Evolutionary conservation across 2,888 invertebrate species (phyloP).

Genomic region (Harpalus rubripes): DNA sequence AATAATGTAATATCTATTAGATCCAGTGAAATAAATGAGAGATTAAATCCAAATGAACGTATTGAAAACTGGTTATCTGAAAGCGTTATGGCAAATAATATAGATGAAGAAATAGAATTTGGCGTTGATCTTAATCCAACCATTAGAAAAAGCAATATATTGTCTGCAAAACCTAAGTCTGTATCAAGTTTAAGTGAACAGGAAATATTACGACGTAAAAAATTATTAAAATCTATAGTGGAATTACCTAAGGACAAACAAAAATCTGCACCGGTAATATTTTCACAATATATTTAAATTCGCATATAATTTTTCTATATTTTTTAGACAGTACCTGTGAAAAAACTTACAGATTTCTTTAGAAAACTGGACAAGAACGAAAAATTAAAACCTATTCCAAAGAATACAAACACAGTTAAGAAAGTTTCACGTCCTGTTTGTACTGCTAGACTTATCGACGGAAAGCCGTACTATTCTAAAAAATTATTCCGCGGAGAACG

Average conservation of each 20-base stretch:
- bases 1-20: constrained; percentile 6
- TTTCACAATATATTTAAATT: too few relatives aligned
- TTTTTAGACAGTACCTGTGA: constrained; percentile 8
- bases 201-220: background rate
- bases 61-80: constrained; percentile 19
- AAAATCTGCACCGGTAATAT: constrained; percentile 10
- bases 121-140: background rate
- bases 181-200: background rate
- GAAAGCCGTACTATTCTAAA: constrained; percentile 30
- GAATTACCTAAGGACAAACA: background rate
- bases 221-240: background rate
- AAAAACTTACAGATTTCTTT: constrained; percentile 53
- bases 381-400: constrained; percentile 16
- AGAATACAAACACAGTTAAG: background rate
- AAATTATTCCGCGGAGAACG: constrained; percentile 52
- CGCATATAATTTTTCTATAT: background rate
- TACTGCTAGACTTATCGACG: constrained; percentile 33
- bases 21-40: background rate
- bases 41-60: constrained; percentile 9
- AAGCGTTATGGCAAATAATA: constrained; percentile 1
- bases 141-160: background rate
- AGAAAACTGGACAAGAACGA: constrained; percentile 7
- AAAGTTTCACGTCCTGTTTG: background rate
- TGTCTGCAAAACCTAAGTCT: background rate
- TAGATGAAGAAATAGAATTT: background rate